These are phyloP conservation scores for Vespertilio murinus DNA, from an alignment of 2,797 vertebrate species.

Conservation along the genomic window DNA sequence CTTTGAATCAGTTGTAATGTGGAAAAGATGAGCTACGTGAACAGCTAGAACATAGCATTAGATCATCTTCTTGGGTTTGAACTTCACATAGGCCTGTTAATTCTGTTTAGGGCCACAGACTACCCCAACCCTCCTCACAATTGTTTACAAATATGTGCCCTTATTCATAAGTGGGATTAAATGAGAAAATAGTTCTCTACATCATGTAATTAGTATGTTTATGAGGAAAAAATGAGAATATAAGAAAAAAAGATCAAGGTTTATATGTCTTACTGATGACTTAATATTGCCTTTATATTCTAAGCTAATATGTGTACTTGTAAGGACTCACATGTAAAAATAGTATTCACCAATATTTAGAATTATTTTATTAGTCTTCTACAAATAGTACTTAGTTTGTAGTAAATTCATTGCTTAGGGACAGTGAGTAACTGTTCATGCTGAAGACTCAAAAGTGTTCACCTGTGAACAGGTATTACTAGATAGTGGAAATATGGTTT, in stretches of 20 bases:
- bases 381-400: neutral
- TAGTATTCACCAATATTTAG: slow-evolving; percentile 1
- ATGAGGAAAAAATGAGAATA: neutral
- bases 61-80: neutral
- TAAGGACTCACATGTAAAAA: slow-evolving; percentile 24
- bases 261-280: neutral
- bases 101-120: neutral
- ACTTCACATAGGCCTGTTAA: neutral
- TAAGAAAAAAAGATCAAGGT: slow-evolving; percentile 3
- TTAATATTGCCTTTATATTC: slow-evolving; percentile 40
- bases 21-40: neutral
- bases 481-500: neutral
- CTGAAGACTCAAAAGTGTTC: neutral
- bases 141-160: neutral
- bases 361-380: slow-evolving; percentile 49
- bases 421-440: neutral
- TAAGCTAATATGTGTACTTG: neutral
- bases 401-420: neutral
- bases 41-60: neutral
- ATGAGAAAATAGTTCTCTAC: neutral
- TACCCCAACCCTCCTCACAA: neutral
- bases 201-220: neutral
- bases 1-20: neutral
- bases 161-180: neutral
- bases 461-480: neutral